Conservation (phyloP, 2,888 invertebrate genomes). For the Pegoplata infirma region DNA sequence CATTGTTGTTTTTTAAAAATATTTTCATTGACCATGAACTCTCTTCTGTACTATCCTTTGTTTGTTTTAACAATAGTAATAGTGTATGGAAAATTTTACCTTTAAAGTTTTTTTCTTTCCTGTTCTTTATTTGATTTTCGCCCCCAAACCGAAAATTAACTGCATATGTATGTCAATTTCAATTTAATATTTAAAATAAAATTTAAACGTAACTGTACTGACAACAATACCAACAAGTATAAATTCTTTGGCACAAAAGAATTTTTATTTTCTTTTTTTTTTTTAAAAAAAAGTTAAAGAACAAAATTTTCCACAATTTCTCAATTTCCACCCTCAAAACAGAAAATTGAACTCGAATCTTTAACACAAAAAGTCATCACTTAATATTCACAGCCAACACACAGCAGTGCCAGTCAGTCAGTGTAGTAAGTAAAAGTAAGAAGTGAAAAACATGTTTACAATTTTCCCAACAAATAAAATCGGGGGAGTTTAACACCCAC, state of each 20-base stretch:
- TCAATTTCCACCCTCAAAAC: conserved; percentile 50
- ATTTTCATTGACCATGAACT: not conserved
- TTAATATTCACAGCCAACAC: conserved; percentile 21
- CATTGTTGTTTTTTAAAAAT: too few relatives aligned
- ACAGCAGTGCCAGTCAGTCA: not conserved
- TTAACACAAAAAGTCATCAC: conserved; percentile 38
- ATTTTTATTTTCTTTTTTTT: too few relatives aligned
- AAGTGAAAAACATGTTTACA: conserved; percentile 22
- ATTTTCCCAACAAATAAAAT: not conserved
- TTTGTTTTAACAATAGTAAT: too few relatives aligned
- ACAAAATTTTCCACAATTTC: conserved; percentile 27
- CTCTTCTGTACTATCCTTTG: too few relatives aligned
- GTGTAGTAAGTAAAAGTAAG: too few relatives aligned
- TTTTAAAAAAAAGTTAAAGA: not conserved
- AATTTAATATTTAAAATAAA: conserved; percentile 11
- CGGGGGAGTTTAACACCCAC: conserved; percentile 14
- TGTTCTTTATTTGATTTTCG: not conserved
- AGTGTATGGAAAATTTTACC: not conserved
- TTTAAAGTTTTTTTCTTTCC: not conserved
- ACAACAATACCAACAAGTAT: conserved; percentile 26
- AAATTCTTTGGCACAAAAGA: conserved; percentile 27
- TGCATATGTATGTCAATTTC: conserved; percentile 22
- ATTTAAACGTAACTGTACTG: conserved; percentile 60
- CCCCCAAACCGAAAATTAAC: not conserved
- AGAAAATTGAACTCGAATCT: conserved; percentile 9